These are phyloP conservation scores for Dendrolimus punctatus DNA, from an alignment of 1,140 invertebrate genomes.

Conservation along the genomic window DNA sequence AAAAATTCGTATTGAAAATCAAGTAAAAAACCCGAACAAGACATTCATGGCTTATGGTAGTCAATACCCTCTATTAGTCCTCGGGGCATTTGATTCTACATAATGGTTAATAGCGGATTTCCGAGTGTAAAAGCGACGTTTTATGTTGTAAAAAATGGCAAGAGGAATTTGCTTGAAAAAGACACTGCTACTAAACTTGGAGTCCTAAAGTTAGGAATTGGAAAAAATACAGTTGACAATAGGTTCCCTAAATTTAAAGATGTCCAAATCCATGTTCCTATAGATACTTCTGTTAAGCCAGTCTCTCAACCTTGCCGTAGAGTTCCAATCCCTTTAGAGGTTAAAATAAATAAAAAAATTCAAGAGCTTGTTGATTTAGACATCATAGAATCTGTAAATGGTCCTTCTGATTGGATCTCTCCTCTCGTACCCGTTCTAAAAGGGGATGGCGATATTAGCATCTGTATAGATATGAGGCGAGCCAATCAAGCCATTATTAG, in stretches of 20 bases:
- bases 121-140: constrained; percentile 6
- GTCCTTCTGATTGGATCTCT: constrained; percentile 41
- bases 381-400: constrained; percentile 38
- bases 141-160: constrained; percentile 20
- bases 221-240: constrained; percentile 13
- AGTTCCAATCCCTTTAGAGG: constrained; percentile 27
- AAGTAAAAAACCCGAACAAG: constrained; percentile 13
- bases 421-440: constrained; percentile 40
- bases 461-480: constrained; percentile 50
- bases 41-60: constrained; percentile 18
- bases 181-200: constrained; percentile 14
- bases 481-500: constrained; percentile 42
- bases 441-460: constrained; percentile 29
- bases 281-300: constrained; percentile 25
- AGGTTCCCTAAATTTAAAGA: constrained; percentile 36
- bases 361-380: constrained; percentile 21
- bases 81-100: constrained; percentile 19
- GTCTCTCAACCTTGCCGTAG: constrained; percentile 32
- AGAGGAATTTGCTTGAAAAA: constrained; percentile 20
- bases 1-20: constrained; percentile 15
- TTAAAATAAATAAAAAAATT: constrained; percentile 24
- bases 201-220: constrained; percentile 26
- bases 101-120: constrained; percentile 1
- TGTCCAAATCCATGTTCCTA: constrained; percentile 27
- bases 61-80: constrained; percentile 10